A percentile compares a stretch with the other conserved stretches of the same genome.
phyloP scores from a whole-genome alignment of 2,113 vertebrate genomes.

The Brachyistius frenatus region DNA sequence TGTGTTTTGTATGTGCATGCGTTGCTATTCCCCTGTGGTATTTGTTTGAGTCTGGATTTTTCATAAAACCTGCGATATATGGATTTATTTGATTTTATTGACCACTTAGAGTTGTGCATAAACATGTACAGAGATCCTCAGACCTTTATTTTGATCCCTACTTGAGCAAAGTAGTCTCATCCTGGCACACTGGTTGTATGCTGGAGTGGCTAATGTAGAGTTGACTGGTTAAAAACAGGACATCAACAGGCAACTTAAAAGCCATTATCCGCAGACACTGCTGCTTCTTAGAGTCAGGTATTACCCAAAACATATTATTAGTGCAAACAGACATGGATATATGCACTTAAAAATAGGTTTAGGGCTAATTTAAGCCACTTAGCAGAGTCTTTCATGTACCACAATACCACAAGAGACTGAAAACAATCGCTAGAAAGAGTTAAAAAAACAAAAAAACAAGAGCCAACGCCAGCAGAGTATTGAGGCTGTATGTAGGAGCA shows the following conservation, averaged over 20 bases:
- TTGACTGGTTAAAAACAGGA: neutral
- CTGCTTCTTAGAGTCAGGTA: neutral
- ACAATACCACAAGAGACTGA: too few relatives aligned
- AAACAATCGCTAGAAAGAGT: too few relatives aligned
- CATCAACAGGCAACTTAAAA: neutral
- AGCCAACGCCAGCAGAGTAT: too few relatives aligned
- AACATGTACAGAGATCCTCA: neutral
- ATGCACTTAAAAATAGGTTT: neutral
- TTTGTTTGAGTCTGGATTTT: neutral
- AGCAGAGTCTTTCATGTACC: too few relatives aligned
- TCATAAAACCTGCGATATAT: neutral
- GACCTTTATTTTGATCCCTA: conserved; percentile 31
- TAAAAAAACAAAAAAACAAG: too few relatives aligned
- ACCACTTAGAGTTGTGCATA: conserved; percentile 7
- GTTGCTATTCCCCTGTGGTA: neutral
- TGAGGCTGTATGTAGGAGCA: too few relatives aligned
- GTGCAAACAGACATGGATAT: neutral
- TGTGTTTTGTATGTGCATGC: conserved; percentile 11
- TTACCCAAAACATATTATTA: conserved; percentile 11
- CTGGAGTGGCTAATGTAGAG: neutral
- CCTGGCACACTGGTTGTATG: neutral
- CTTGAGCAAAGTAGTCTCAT: neutral
- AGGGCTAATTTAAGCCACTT: neutral
- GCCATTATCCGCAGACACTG: neutral
- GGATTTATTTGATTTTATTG: conserved; percentile 20